Base-by-base conservation (phyloP, 2,113 vertebrate species). In the Alaudala cheleensis region DNA sequence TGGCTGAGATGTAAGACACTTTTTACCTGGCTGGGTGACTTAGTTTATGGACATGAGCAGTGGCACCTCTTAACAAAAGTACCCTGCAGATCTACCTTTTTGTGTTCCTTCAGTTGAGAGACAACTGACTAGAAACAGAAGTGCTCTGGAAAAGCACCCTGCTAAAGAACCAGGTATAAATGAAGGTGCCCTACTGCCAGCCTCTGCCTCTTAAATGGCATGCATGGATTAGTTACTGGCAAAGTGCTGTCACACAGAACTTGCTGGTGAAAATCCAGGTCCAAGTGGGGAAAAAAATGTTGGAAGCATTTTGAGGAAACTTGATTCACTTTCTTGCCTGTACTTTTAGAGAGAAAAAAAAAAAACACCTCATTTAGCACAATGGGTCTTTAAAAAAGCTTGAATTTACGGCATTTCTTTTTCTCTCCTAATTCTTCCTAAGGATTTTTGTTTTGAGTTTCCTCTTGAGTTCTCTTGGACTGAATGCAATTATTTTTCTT, bases 221-320 rank as follows among this genome's bases (percentile, higher is more conserved):
- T 31, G 6, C 14, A 8, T 20, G 24, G 40, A 33, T 89, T 86
- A 50, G 40, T 80, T 82, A 70, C 58, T 64, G 40, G 1, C 42
- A 40, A 92, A 83, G 25, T 90, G 20, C 42, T 86, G 31, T 80
- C 80, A 37, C 79, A 74, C 15, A 33, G 57, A 93, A 91, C 29
- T 88, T 65, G 26, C 64, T 93, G 70, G 57, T 93, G 70, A 94
- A 79, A 92, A 77, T 95, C 64, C 77, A 93, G 0, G 62, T 91
- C 86, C 89, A 74, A 86, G 72, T 37, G 53, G 25, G 66, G 78
- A 71, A 78, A 56, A 95, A 61, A 85, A 69, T 10, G 8, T 79
- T 96, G 81, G 71, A 81, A 94, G 78, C 58, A 54, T 92, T 96
- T 71, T 74, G 87, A 95, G 67, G 72, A 96, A 95, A 94, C 21